Evolutionary conservation across 2,888 invertebrate species (phyloP), one percentile per base, ranked within the genome.

Genomic region (Pseudoips prasinana): DNA sequence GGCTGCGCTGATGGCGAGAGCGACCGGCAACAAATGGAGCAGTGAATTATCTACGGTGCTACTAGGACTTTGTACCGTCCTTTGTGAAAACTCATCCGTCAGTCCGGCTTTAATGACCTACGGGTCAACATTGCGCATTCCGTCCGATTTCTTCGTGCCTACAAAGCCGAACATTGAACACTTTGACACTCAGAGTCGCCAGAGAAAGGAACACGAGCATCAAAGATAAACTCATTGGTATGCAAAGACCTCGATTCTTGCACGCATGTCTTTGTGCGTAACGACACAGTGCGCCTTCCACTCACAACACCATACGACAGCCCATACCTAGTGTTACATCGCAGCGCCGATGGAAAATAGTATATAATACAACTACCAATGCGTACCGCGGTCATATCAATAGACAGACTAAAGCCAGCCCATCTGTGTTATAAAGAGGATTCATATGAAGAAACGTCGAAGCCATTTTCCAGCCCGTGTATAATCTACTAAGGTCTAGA

Each of bases 241-340:
- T 11, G 28, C 17, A 28, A 27, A 8, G 32, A 30, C 8, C 7
- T 36, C 0, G n/a, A 6, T 3, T 26, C 30, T 1, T 31, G 36
- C 9, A 27, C 22, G 3, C 29, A 36, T 18, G 30, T 36, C 0
- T 36, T 36, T 2, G 9, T 36, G 5, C 14, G 36, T 0, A 36
- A 31, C 10, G 30, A 31, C 8, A 14, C 19, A 7, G 8, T 20
- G 1, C 10, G 14, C 6, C 4, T 8, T 1, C 26, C 27, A 7
- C 14, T 36, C 6, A 22, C 9, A 8, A 19, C 37, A 24, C 22
- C 33, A 4, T 39, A 39, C 26, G 23, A 39, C 7, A 33, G 38
- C 0, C 38, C 29, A 1, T 39, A 38, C 3, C 10, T 8, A 11
- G 38, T 33, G 2, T 1, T 29, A 1, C 1, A 37, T 7, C 7